A percentile compares a stretch with the other conserved stretches of the same genome.
Evolutionary conservation across 2,797 vertebrate genomes (phyloP).

Genomic region (Pelochelys cantorii): DNA sequence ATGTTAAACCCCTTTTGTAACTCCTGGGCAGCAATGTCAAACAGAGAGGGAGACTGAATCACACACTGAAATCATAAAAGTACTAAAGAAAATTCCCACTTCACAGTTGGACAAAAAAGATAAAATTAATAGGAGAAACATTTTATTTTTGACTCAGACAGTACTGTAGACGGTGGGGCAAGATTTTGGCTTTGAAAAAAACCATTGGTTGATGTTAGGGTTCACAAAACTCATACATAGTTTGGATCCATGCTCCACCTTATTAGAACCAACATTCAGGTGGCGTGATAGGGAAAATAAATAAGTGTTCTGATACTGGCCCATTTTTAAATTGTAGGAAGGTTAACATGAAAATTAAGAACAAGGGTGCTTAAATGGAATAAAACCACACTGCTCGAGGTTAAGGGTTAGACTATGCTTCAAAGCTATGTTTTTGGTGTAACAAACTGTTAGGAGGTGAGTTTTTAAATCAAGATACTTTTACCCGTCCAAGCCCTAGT

Average conservation of each 20-base stretch:
- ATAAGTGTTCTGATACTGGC: constrained; percentile 16
- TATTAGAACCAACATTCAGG: not conserved
- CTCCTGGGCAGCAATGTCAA: no score
- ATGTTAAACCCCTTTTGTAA: no score
- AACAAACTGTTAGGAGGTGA: not conserved
- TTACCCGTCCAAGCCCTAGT: not conserved
- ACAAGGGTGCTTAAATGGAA: not conserved
- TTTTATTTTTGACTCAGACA: no score
- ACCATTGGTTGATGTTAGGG: no score
- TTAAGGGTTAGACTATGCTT: not conserved
- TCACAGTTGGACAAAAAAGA: no score
- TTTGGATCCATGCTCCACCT: not conserved
- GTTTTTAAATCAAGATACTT: not conserved
- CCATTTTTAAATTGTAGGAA: not conserved
- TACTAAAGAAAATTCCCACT: no score
- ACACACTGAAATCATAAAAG: no score
- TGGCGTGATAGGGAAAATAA: not conserved
- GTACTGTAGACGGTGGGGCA: no score
- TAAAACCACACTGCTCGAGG: rapidly evolving
- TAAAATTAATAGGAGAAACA: no score
- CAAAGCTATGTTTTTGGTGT: not conserved
- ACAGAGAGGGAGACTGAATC: no score
- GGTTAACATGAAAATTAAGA: not conserved
- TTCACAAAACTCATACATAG: no score
- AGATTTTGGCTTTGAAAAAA: no score